phyloP scores from a whole-genome alignment of 2,888 invertebrate genomes.

The Dryadula phaetusa region DNA sequence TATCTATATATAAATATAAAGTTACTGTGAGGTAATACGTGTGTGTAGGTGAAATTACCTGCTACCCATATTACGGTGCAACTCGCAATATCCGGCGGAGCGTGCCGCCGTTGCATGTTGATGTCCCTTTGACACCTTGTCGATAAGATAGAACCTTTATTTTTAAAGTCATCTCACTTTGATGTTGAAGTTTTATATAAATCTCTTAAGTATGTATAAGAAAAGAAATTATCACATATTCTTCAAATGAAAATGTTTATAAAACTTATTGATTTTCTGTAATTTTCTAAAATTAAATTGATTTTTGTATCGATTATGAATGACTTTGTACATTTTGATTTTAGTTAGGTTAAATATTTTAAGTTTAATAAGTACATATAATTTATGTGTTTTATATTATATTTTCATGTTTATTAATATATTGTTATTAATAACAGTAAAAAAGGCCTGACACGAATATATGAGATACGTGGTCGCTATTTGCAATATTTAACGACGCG shows the following conservation, averaged over 20 bases:
- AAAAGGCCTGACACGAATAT: not conserved
- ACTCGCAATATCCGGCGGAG: constrained; percentile 39
- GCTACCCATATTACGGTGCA: constrained; percentile 23
- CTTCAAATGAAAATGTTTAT: not conserved
- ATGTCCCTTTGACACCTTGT: constrained; percentile 37
- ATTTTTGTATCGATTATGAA: not conserved
- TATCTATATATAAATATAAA: not conserved
- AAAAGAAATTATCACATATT: no score
- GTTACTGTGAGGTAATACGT: constrained; percentile 13
- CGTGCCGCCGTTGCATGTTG: constrained; percentile 37
- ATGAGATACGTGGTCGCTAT: constrained; percentile 1
- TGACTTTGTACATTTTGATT: not conserved
- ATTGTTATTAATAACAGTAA: not conserved
- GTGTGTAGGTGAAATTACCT: constrained; percentile 23
- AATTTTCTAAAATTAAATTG: not conserved
- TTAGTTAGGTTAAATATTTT: no score
- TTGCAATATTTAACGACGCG: constrained; percentile 3
- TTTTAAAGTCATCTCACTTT: not conserved
- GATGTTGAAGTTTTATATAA: not conserved
- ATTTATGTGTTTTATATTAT: no score
- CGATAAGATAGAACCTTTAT: constrained; percentile 1
- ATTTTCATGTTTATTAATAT: not conserved
- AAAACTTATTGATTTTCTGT: not conserved
- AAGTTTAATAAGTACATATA: no score
- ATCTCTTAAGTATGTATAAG: no score